A percentile compares a stretch with the other conserved stretches of the same genome.
phyloP scores from a whole-genome alignment of 2,797 vertebrate species.

The Chelmon rostratus region DNA sequence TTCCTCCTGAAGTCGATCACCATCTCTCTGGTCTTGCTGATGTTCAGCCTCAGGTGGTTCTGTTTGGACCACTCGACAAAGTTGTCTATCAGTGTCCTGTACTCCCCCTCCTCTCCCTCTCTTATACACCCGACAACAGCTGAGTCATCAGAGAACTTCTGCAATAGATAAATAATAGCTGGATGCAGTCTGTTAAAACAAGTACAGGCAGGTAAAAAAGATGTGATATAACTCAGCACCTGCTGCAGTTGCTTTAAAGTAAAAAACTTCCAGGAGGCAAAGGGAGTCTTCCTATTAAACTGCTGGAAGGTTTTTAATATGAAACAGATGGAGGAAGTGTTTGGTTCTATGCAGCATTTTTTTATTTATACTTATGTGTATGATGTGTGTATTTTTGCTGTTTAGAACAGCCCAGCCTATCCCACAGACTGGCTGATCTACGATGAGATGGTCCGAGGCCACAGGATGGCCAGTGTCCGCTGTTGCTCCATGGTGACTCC shows the following conservation, averaged over 20 bases:
- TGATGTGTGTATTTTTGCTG: constrained; percentile 11
- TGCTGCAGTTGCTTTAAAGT: neutral
- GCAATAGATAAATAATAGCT: no score
- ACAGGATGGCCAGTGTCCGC: constrained; percentile 91
- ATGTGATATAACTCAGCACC: neutral
- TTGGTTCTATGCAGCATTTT: neutral
- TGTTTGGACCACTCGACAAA: no score
- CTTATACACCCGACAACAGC: no score
- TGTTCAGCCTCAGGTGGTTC: no score
- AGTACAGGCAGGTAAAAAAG: neutral
- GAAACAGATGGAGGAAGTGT: neutral
- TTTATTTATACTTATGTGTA: no score
- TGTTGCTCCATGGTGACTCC: constrained; percentile 93
- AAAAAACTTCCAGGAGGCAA: neutral
- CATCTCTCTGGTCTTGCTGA: no score
- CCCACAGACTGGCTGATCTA: constrained; percentile 97
- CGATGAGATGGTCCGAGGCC: constrained; percentile 94
- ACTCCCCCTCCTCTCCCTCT: no score
- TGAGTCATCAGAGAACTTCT: no score
- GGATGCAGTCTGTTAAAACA: neutral
- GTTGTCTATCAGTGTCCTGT: no score
- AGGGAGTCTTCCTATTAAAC: neutral
- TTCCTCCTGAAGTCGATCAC: no score
- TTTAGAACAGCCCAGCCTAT: constrained; percentile 87
- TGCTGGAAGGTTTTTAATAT: neutral